Conservation (phyloP, 2,888 invertebrate genomes). For the Euproctis similis region DNA sequence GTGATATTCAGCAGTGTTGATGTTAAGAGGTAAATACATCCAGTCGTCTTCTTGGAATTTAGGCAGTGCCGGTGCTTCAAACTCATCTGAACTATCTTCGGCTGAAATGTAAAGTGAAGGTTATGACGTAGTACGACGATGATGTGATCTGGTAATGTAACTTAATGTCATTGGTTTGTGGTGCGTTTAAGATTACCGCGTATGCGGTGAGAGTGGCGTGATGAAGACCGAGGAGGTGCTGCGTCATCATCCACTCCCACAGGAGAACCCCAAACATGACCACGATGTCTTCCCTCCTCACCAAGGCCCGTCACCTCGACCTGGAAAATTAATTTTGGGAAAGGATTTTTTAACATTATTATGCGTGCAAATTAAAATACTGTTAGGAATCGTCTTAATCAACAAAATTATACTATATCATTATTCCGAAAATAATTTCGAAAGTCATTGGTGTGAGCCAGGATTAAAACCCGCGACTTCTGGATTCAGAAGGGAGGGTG, state of each 20-base stretch:
- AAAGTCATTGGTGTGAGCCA: no score
- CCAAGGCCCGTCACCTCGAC: slow-evolving; percentile 36
- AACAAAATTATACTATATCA: no score
- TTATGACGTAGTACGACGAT: slow-evolving; percentile 57
- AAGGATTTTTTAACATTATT: no score
- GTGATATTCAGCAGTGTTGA: slow-evolving; percentile 22
- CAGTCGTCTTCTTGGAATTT: slow-evolving; percentile 59
- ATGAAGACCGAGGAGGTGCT: slow-evolving; percentile 39
- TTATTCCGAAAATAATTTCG: no score
- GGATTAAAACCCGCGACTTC: no score
- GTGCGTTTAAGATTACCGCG: slow-evolving; percentile 59
- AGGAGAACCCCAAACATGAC: slow-evolving; percentile 67
- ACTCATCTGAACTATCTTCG: slow-evolving; percentile 71
- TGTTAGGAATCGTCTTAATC: no score
- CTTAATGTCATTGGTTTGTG: slow-evolving; percentile 43
- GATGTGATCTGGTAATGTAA: slow-evolving; percentile 33
- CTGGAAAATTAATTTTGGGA: slow-evolving; percentile 26
- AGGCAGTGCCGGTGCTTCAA: slow-evolving; percentile 45
- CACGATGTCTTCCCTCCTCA: slow-evolving; percentile 50
- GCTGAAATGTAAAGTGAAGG: slow-evolving; percentile 69
- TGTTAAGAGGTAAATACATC: slow-evolving; percentile 59
- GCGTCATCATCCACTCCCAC: slow-evolving; percentile 64
- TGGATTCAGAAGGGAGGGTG: no score
- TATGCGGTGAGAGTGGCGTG: slow-evolving; percentile 41
- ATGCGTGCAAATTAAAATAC: no score